Evolutionary conservation across 2,888 invertebrate genomes (phyloP), one percentile per base, ranked within the genome.

Genomic region (Meteorus colon): DNA sequence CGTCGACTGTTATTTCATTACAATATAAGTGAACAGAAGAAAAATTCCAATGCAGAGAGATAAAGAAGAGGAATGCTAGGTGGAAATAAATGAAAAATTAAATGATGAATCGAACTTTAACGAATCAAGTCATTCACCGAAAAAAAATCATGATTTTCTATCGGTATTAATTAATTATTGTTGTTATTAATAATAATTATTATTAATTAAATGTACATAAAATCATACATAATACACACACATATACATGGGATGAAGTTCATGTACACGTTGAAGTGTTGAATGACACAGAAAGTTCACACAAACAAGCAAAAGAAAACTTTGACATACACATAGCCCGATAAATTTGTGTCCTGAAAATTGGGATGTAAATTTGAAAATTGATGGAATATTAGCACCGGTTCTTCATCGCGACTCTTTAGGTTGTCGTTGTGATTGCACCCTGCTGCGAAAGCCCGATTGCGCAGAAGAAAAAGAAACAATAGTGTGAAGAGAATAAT

Each of bases 201-300:
- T 89, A 88, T 87, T 87, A 88, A 88, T 86, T 89, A 84, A 88
- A 89, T 89, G 89, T 89, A 89, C 86, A 89, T 89, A 89, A 70
- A 65, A 86, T 86, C 86, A 84, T 83, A 84, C 82, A 80, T 77
- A 84, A 86, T 84, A 85, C 84, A 84, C 83, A 87, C 83, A 84
- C 59, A 41, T 66, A 77, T 37, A 74, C 77, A 71, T 71, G 68
- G 6, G 45, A 24, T 34, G 19, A 68, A 29, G 55, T 24, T 45
- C 68, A 68, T 63, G 60, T 59, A 67, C 45, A 73, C 48, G 72
- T 62, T 16, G 14, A 62, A 62, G 27, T 29, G 27, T 29, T 29
- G 16, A 16, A 45, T 48, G 48, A 67, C 67, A 67, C 41, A 67
- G 45, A 41, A 73, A 66, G 45, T 48, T 63, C 69, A 45, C 74